phyloP scores from a whole-genome alignment of 2,797 vertebrate genomes.

The Oryzias sinensis region DNA sequence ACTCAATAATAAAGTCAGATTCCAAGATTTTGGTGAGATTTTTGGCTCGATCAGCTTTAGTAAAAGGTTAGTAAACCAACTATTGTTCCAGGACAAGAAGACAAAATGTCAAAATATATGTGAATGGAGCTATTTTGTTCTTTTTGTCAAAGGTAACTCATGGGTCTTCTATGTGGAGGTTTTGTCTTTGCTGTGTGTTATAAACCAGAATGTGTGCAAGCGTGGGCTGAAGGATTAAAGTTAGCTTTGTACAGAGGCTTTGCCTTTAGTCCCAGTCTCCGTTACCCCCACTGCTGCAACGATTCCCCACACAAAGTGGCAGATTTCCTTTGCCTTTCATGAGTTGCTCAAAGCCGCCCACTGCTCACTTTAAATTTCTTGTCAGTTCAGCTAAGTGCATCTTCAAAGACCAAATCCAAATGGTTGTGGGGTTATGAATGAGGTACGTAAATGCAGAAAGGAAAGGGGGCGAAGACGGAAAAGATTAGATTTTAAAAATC shows the following conservation, averaged over 20 bases:
- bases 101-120: constrained; percentile 33
- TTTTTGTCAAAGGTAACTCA: constrained; percentile 38
- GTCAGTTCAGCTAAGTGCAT: constrained; percentile 70
- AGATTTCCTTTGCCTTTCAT: constrained; percentile 66
- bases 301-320: constrained; percentile 57
- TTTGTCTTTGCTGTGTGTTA: constrained; percentile 40
- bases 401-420: constrained; percentile 64
- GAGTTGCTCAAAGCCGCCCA: constrained; percentile 64
- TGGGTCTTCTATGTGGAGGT: constrained; percentile 19
- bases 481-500: constrained; percentile 5
- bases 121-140: constrained; percentile 44
- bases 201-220: constrained; percentile 40
- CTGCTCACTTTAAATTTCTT: constrained; percentile 67
- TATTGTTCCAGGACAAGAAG: constrained; percentile 41
- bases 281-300: constrained; percentile 38
- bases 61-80: not conserved
- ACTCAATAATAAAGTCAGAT: constrained; percentile 52
- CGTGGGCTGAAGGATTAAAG: constrained; percentile 49
- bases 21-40: constrained; percentile 15
- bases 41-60: constrained; percentile 28
- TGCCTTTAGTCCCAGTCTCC: constrained; percentile 43
- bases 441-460: constrained; percentile 39
- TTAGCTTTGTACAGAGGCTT: constrained; percentile 54
- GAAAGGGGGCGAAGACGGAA: constrained; percentile 9
- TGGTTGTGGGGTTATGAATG: constrained; percentile 29